Base-by-base conservation (phyloP, 1,140 invertebrate species). In the Oryctes rhinoceros region DNA sequence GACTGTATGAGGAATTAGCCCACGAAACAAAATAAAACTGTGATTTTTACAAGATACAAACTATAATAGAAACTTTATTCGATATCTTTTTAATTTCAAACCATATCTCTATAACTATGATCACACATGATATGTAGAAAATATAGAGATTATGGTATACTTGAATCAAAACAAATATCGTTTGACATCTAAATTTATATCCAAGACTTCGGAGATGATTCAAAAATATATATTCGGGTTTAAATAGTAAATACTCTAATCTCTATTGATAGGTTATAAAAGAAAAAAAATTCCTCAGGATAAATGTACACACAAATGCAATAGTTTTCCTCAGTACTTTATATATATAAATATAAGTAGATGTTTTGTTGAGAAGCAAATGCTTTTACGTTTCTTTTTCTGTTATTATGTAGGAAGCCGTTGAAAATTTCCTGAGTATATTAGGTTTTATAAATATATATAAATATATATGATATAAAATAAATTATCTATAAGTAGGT, bases 231-330 rank as follows among this genome's bases (percentile, higher is more conserved):
- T 67, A 53, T 80, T 76, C 39, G 37, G 37, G 39, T 79, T 35
- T 47, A 79, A 80, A 44, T 37, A 24, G 71, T 35, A 74, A 44
- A 74, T 84, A 84, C 82, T 85, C 78, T 86, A 85, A 84, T 84
- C 81, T 85, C 83, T 84, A 82, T 81, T 75, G 78, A 77, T 84
- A 85, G 83, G 83, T 83, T 82, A 81, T 81, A 84, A 84, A 67
- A 79, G 47, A 78, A 59, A 78, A 65, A 81, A 83, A 85, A 82
- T 84, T 85, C 85, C 85, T 86, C 85, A 86, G 85, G 85, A 85
- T 84, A 82, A 85, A 84, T 86, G 85, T 86, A 85, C 85, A 85
- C 85, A 85, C 84, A 86, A 85, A 86, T 83, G 85, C 85, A 86
- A 86, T 86, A 86, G 85, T 84, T 86, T 83, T 82, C 82, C 83